phyloP scores from a whole-genome alignment of 2,797 vertebrate genomes.

The Etheostoma perlongum region DNA sequence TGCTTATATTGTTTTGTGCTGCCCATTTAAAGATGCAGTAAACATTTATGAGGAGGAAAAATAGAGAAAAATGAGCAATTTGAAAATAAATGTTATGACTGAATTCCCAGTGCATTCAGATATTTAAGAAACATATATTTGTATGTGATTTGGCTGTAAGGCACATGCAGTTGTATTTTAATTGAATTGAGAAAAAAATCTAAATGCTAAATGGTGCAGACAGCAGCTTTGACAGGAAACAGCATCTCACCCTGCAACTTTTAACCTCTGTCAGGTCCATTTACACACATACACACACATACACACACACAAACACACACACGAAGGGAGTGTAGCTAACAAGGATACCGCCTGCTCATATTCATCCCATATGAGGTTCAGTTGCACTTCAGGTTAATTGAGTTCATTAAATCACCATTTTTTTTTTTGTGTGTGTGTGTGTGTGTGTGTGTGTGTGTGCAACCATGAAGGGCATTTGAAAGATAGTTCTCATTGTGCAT shows the following conservation, averaged over 20 bases:
- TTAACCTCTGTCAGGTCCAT: slow-evolving; percentile 58
- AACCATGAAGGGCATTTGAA: not conserved
- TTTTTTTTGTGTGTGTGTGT: not conserved
- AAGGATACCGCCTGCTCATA: slow-evolving; percentile 40
- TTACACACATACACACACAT: slow-evolving; percentile 33
- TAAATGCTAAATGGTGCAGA: slow-evolving; percentile 61
- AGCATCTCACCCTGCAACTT: slow-evolving; percentile 53
- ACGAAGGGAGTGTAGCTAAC: slow-evolving; percentile 24
- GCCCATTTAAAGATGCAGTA: slow-evolving; percentile 18
- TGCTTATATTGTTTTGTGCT: not conserved
- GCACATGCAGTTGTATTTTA: slow-evolving; percentile 22
- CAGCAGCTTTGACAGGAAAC: slow-evolving; percentile 53
- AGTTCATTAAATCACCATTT: slow-evolving; percentile 55
- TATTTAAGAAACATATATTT: not conserved
- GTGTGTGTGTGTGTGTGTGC: not conserved
- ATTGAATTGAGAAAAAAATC: slow-evolving; percentile 37
- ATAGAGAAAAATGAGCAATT: not conserved
- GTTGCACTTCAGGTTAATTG: slow-evolving; percentile 27
- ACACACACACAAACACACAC: slow-evolving; percentile 18
- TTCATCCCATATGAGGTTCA: slow-evolving; percentile 39
- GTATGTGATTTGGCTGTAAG: not conserved
- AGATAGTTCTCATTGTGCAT: not conserved
- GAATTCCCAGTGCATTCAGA: not conserved
- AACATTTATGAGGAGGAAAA: not conserved
- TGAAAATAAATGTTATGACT: not conserved